These are phyloP conservation scores for Laticauda colubrina DNA, from an alignment of 2,113 vertebrate genomes.

Conservation along the genomic window DNA sequence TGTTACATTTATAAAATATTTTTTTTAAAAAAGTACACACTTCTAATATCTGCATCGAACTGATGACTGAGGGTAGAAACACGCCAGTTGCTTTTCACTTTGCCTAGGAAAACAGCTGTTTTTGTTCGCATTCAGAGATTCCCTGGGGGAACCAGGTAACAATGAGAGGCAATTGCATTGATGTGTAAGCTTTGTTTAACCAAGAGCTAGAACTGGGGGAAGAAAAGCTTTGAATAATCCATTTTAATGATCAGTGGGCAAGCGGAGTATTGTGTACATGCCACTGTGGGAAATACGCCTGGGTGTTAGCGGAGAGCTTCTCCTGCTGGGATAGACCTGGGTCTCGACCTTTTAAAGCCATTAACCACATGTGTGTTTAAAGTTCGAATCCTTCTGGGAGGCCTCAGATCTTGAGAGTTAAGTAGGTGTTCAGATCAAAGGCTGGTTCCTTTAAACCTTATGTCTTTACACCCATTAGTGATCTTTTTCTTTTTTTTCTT, in stretches of 20 bases:
- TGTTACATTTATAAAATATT: no score
- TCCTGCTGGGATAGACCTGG: neutral
- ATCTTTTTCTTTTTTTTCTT: neutral
- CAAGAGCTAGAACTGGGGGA: neutral
- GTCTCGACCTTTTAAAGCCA: neutral
- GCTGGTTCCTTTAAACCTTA: neutral
- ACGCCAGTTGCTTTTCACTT: neutral
- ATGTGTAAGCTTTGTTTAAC: neutral
- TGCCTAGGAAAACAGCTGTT: neutral
- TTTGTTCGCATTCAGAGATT: neutral
- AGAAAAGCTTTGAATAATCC: conserved; percentile 10
- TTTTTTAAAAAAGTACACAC: neutral
- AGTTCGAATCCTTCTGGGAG: conserved; percentile 13
- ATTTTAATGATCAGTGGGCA: neutral
- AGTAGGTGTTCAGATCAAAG: conserved; percentile 10
- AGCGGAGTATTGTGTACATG: neutral
- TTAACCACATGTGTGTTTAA: conserved; percentile 26
- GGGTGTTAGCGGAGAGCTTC: accelerated
- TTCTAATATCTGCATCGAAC: neutral
- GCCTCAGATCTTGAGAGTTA: conserved; percentile 8
- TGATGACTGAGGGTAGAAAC: neutral
- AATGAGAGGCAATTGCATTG: neutral
- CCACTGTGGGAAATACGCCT: neutral
- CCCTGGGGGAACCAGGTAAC: neutral
- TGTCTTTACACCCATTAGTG: neutral